A percentile compares a stretch with the other conserved stretches of the same genome.
phyloP scores from a whole-genome alignment of 2,113 vertebrate genomes.

The Lonchura striata region DNA sequence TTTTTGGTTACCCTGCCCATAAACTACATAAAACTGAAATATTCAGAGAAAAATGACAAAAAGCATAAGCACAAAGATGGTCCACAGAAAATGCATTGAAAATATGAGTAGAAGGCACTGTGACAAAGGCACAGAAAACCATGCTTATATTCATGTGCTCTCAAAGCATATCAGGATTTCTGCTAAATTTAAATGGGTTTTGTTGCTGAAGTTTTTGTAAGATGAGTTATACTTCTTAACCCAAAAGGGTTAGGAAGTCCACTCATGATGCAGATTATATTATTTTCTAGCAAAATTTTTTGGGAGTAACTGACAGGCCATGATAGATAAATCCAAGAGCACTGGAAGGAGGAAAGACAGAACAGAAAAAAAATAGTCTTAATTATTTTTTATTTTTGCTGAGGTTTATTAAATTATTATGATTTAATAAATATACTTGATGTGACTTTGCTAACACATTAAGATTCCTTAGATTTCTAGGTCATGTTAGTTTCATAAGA shows the following conservation, averaged over 20 bases:
- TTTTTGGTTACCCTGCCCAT: not conserved
- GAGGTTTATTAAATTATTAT: not conserved
- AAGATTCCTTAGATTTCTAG: not conserved
- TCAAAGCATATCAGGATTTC: not conserved
- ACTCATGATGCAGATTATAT: not conserved
- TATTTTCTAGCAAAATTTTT: not conserved
- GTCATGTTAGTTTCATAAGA: not conserved
- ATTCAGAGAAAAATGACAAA: not conserved
- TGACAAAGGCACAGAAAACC: not conserved
- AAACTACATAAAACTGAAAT: not conserved
- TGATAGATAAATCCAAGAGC: not conserved
- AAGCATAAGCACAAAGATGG: not conserved
- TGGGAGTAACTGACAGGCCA: not conserved
- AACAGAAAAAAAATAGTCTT: accelerated
- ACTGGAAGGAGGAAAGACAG: not conserved
- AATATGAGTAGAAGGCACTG: not conserved
- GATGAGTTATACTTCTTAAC: not conserved
- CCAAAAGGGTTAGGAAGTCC: not conserved
- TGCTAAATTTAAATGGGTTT: not conserved
- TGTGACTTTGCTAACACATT: not conserved
- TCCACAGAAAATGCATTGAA: not conserved
- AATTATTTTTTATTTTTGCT: not conserved
- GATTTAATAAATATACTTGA: not conserved
- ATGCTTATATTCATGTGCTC: not conserved
- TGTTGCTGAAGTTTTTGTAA: not conserved